These are phyloP conservation scores for Ferrisia virgata DNA, from an alignment of 2,888 invertebrate genomes.

Conservation along the genomic window DNA sequence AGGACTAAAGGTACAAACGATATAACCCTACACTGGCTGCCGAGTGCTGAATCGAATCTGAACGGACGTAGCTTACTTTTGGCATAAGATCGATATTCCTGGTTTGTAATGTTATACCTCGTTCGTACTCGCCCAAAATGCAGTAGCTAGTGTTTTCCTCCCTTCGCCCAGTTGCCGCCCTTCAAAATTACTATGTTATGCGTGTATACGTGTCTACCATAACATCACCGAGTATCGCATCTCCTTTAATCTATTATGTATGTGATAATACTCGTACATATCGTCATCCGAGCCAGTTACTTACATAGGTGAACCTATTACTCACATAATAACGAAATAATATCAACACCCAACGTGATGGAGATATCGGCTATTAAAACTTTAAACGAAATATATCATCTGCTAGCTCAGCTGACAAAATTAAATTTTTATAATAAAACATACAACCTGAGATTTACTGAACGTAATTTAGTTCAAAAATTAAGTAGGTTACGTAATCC, in stretches of 20 bases:
- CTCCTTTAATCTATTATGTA: constrained; percentile 33
- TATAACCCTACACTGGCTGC: constrained; percentile 37
- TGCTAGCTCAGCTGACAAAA: no score
- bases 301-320: constrained; percentile 15
- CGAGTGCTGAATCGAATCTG: constrained; percentile 36
- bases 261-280: constrained; percentile 23
- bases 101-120: constrained; percentile 38
- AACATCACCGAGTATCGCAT: constrained; percentile 35
- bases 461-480: no score
- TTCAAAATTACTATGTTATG: constrained; percentile 41
- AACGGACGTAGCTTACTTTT: constrained; percentile 39
- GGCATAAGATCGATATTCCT: constrained; percentile 44
- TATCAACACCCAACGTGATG: background rate
- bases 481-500: no score
- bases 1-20: constrained; percentile 35
- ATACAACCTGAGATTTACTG: no score
- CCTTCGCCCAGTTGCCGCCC: constrained; percentile 39
- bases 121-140: constrained; percentile 40
- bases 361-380: background rate
- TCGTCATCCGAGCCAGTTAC: background rate
- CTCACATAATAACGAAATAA: background rate
- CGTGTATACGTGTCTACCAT: constrained; percentile 36
- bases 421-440: background rate
- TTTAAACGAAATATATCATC: background rate
- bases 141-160: constrained; percentile 35